Base-by-base conservation (phyloP, 2,113 vertebrate genomes). In the Gymnocephalus cernua region DNA sequence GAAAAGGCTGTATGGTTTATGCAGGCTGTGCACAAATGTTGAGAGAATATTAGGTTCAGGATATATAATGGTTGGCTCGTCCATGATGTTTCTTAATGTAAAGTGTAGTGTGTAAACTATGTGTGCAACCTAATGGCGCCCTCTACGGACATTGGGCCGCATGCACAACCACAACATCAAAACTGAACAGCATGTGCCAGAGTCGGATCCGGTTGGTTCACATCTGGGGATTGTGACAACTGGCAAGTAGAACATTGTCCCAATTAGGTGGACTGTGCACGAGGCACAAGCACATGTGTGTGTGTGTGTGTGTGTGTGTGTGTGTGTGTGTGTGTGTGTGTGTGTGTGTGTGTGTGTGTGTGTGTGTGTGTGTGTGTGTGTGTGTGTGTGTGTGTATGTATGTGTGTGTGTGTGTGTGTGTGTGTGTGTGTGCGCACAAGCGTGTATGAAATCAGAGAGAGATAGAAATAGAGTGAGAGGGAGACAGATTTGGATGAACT, bases 191-290 rank as follows among this genome's bases (percentile, higher is more conserved):
- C 53, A 23, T 57, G 50, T 77, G 70, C n/a, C 57, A 14, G 74
- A 53, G 35, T 47, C 51, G 64, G 68, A 21, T 65, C 38, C 10
- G 38, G 38, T 41, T 41, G 38, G 38, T 11, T 41, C 83, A 76
- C 83, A 86, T 82, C 82, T 83, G 67, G 73, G 66, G 45, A 61
- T 35, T 80, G 58, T 62, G 70, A 61, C 62, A 51, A 66, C 61
- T 72, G 59, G 32, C 50, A 54, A 19, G 18, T 18, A 41, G 41
- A 77, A 23, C 64, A 56, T 66, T 64, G 80, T 66, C 68, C 59
- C 72, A 86, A 45, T 88, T 80, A 87, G 50, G 50, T 5, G 21
- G 57, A 35, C 18, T 15, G 51, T 59, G 72, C 54, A 51, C 29
- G 44, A 25, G 29, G n/a, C n/a, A n/a, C n/a, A n/a, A n/a, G 21